Evolutionary conservation across 2,888 invertebrate genomes (phyloP), one percentile per base, ranked within the genome.

Genomic region (Dione vanillae): DNA sequence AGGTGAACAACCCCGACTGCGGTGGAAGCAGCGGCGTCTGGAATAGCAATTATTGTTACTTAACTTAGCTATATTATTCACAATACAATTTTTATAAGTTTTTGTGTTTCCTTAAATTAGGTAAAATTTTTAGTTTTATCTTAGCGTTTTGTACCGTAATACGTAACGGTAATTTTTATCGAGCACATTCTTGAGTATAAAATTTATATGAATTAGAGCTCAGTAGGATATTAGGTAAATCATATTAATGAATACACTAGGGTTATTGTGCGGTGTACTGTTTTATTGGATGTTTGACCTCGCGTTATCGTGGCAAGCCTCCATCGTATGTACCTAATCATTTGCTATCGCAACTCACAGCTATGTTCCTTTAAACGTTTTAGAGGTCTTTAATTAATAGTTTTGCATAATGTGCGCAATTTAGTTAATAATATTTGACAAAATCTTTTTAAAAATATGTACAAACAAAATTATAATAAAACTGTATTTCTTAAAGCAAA

Each of bases 221-320:
- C 52, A 52, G 52, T 45, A 7, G 52, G 16, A 51, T 52, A 66
- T 67, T 70, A 81, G 80, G 80, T 81, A 86, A 85, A 85, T 86
- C 81, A 81, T 86, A 80, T 81, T 82, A 76, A 79, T 79, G 78
- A 82, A 83, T 79, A 85, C 82, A 84, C 81, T 80, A 75, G 78
- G 81, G 79, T 81, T 82, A 81, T 75, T 80, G 67, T 67, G 45
- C 58, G 59, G 74, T 73, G 77, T 83, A 79, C 78, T 78, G 80
- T 84, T 85, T 82, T 83, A 84, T 83, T 87, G 82, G 82, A 82
- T 82, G 83, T 84, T 83, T 89, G 90, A 91, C 91, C 91, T 87
- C 86, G 83, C 77, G 83, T 84, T 91, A 91, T 91, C 91, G 85
- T 82, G 89, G 75, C 90, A 86, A 90, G 90, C 90, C 91, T 89